A percentile compares a stretch with the other conserved stretches of the same genome.
phyloP scores from a whole-genome alignment of 2,113 vertebrate genomes.

The Gulo gulo region DNA sequence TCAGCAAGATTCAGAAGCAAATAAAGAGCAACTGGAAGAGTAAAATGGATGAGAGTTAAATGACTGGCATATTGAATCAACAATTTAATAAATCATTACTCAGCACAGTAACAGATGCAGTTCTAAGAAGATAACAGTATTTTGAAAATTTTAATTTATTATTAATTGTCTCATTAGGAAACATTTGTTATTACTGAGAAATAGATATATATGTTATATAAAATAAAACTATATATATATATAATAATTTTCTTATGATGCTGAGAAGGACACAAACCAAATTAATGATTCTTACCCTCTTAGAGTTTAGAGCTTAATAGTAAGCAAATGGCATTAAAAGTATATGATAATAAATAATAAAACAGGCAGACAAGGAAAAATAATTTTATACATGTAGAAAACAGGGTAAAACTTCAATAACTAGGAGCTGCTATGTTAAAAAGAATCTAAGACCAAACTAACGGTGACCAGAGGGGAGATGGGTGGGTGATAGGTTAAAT shows the following conservation, averaged over 20 bases:
- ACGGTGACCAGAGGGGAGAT: background rate
- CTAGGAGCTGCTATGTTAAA: background rate
- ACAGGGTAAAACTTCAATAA: background rate
- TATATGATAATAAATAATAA: background rate
- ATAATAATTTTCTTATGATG: background rate
- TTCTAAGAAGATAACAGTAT: background rate
- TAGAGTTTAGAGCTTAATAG: background rate
- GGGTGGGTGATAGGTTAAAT: background rate
- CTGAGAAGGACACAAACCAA: background rate
- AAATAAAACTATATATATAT: background rate
- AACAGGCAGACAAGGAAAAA: background rate
- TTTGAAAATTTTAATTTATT: background rate
- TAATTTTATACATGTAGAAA: constrained; percentile 7
- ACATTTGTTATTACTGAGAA: background rate
- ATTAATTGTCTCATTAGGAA: constrained; percentile 18
- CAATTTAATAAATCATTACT: background rate
- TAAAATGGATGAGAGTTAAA: background rate
- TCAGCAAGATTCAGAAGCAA: constrained; percentile 95
- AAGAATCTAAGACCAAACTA: background rate
- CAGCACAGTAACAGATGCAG: background rate
- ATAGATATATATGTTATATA: background rate
- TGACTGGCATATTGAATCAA: background rate
- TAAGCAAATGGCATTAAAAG: background rate
- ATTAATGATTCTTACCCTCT: background rate
- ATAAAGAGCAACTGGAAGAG: constrained; percentile 89